Evolutionary conservation across 2,888 invertebrate genomes (phyloP).

Genomic region (Epirrhoe tristata): DNA sequence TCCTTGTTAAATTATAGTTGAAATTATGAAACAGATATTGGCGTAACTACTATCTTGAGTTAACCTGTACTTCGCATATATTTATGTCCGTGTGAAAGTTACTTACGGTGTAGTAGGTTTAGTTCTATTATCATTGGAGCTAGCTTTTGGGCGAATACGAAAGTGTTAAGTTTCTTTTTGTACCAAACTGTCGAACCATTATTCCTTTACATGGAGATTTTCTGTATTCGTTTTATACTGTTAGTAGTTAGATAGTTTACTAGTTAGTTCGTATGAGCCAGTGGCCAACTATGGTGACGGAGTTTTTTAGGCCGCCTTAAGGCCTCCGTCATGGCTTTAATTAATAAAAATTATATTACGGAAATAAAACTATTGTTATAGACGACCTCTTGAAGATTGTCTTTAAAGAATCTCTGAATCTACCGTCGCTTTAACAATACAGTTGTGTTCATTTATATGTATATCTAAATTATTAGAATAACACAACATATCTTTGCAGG

Average conservation of each 20-base stretch:
- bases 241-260: no score
- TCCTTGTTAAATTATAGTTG: no score
- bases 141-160: background rate
- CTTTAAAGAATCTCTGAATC: background rate
- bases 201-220: background rate
- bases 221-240: background rate
- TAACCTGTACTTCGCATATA: slow-evolving; percentile 2
- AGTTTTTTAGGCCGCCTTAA: no score
- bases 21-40: no score
- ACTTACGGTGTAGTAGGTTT: slow-evolving; percentile 8
- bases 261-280: no score
- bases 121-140: background rate
- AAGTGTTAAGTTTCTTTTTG: background rate
- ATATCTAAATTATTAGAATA: slow-evolving; percentile 10
- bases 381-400: background rate
- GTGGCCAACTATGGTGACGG: no score
- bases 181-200: background rate
- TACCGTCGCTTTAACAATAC: no score
- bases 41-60: background rate
- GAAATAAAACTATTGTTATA: no score
- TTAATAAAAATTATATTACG: no score
- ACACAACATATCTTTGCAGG: slow-evolving; percentile 33
- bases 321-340: no score
- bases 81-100: slow-evolving; percentile 5
- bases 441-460: no score